These are phyloP conservation scores for Bradysia coprophila DNA, from an alignment of 1,140 invertebrate genomes.

Conservation along the genomic window DNA sequence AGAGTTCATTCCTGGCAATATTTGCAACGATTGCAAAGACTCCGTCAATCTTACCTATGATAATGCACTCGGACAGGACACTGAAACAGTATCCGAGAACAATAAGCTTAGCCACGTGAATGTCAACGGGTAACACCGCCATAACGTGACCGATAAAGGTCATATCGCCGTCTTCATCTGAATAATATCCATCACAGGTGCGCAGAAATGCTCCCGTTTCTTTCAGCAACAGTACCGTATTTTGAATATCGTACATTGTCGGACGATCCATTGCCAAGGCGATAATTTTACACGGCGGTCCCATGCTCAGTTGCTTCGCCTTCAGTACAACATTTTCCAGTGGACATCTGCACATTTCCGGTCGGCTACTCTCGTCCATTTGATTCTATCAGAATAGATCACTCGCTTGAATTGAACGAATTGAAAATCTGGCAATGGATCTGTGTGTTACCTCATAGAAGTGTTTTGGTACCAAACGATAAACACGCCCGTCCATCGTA, in stretches of 20 bases:
- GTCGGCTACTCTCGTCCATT: conserved; percentile 33
- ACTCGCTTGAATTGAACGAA: background rate
- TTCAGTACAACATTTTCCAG: conserved; percentile 69
- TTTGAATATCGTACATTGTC: conserved; percentile 57
- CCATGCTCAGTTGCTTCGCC: conserved; percentile 68
- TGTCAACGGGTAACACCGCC: conserved; percentile 64
- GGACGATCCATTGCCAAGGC: conserved; percentile 78
- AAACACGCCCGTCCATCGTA: conserved; percentile 68
- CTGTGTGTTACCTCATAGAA: conserved; percentile 46
- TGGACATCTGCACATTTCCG: conserved; percentile 67
- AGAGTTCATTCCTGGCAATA: background rate
- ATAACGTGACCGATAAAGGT: conserved; percentile 75
- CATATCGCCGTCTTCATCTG: conserved; percentile 64
- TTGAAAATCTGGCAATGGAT: background rate
- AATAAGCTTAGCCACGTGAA: conserved; percentile 67
- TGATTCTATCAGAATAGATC: conserved; percentile 18
- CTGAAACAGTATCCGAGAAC: conserved; percentile 76
- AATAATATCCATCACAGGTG: conserved; percentile 28
- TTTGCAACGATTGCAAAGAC: background rate
- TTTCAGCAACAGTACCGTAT: conserved; percentile 68
- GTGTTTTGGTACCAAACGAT: conserved; percentile 52
- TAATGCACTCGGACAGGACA: conserved; percentile 63
- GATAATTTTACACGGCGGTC: conserved; percentile 62
- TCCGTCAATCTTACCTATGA: conserved; percentile 50
- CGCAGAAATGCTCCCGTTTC: conserved; percentile 58